Evolutionary conservation across 2,797 vertebrate genomes (phyloP), one percentile per base, ranked within the genome.

Genomic region (Garrulus glandarius): DNA sequence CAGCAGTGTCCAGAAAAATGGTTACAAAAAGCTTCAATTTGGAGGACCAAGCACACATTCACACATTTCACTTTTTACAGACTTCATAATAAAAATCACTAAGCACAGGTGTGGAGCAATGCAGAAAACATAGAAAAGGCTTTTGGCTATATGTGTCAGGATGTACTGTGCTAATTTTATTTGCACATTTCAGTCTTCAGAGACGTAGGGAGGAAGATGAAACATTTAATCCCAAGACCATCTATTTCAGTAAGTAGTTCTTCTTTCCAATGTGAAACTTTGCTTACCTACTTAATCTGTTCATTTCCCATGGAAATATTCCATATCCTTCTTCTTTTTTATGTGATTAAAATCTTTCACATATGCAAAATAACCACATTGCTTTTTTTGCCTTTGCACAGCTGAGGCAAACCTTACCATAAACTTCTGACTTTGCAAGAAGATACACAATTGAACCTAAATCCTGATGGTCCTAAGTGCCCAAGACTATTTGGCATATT

Each of bases 1-100:
- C 37, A 8, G 17, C 13, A n/a, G 32, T 1, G 6, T 14, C 15
- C 49, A 21, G 12, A 69, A 43, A 56, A 56, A 44, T 1, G 10
- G 7, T 27, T 27, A 16, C 32, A 34, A 10, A 39, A n/a, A 47
- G 10, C 7, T 75, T 32, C 41, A 9, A 0, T 3, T 9, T 1
- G 46, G 20, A 55, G 9, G 19, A 59, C n/a, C 29, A 74, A 49
- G 30, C 49, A 65, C 59, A 43, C 13, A 4, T 5, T 23, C 13
- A 41, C 3, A 2, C 23, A 44, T n/a, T 39, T n/a, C 57, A n/a
- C 21, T 37, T 76, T 70, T 46, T 43, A 52, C 47, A 47, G 77
- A 37, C 13, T 69, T 68, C 14, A 8, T 47, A 52, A 81, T 19
- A 61, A 79, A 89, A 80, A 43, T 55, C 1, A 1, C 44, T 39